Percentiles rank a stretch among this genome's conserved stretches.
phyloP scores from a whole-genome alignment of 2,113 vertebrate species.

The Aspiorhynchus laticeps region DNA sequence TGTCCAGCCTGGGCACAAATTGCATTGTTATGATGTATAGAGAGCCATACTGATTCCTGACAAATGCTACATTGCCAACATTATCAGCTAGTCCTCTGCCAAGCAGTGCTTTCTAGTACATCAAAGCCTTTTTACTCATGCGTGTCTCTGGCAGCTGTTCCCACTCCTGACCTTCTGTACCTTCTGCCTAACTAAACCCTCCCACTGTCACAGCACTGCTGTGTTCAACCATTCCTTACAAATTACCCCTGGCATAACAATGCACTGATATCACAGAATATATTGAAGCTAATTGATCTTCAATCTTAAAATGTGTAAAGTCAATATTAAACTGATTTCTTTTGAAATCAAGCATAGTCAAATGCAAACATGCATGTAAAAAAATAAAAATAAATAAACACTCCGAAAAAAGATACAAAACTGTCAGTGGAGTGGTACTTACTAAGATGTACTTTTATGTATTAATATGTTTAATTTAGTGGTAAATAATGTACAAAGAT shows the following conservation, averaged over 20 bases:
- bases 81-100: background rate
- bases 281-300: background rate
- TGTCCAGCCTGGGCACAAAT: background rate
- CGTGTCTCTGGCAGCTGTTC: slow-evolving; percentile 30
- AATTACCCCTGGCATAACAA: background rate
- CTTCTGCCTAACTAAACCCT: slow-evolving; percentile 24
- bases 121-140: slow-evolving; percentile 15
- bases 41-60: slow-evolving; percentile 9
- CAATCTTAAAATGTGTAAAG: background rate
- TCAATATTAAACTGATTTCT: background rate
- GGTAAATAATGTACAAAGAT: too few species aligned
- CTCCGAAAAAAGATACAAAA: too few species aligned
- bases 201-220: background rate
- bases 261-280: background rate
- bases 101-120: slow-evolving; percentile 11
- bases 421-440: too few species aligned
- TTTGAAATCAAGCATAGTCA: background rate
- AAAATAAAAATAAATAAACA: background rate
- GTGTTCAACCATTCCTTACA: background rate
- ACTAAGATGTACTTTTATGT: too few species aligned
- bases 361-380: background rate
- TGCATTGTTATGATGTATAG: background rate
- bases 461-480: too few species aligned
- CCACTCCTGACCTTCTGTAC: slow-evolving; percentile 10
- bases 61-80: background rate